Conservation (phyloP, 2,113 vertebrate species). For the Paralichthys olivaceus region DNA sequence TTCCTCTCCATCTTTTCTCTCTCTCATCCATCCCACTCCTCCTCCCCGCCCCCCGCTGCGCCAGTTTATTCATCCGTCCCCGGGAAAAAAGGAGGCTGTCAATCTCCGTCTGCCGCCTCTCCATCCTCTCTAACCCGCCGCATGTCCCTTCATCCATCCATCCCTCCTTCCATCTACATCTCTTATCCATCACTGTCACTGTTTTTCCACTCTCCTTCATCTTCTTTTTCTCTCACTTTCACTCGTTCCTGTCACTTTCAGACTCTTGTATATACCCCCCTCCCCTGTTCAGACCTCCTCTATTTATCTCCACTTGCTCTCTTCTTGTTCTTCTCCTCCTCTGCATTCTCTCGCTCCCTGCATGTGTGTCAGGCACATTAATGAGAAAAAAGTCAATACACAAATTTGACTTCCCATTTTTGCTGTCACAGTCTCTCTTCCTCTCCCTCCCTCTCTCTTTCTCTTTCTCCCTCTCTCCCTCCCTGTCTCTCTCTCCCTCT, state of each 20-base stretch:
- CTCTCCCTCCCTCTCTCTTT: background rate
- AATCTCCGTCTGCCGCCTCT: constrained; percentile 65
- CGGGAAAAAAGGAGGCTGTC: constrained; percentile 70
- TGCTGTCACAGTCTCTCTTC: background rate
- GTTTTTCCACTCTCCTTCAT: background rate
- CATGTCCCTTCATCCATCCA: constrained; percentile 46
- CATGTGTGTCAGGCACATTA: constrained; percentile 35
- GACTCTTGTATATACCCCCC: constrained; percentile 33
- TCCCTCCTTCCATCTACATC: constrained; percentile 50
- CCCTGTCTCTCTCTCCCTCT: background rate
- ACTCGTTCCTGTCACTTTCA: constrained; percentile 57
- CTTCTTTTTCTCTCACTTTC: constrained; percentile 27
- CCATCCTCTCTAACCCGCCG: constrained; percentile 51
- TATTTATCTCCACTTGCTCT: constrained; percentile 56
- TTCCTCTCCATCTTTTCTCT: constrained; percentile 20
- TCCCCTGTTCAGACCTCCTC: constrained; percentile 26
- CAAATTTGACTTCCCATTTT: constrained; percentile 17
- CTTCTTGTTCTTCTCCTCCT: constrained; percentile 26
- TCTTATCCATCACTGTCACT: constrained; percentile 60
- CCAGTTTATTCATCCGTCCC: constrained; percentile 74
- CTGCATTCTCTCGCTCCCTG: constrained; percentile 43
- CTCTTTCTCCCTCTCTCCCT: background rate
- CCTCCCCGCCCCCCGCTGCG: constrained; percentile 21
- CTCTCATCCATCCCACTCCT: constrained; percentile 22
- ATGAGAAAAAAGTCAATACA: constrained; percentile 16